Percentiles rank a stretch among this genome's conserved stretches.
phyloP scores from a whole-genome alignment of 2,113 vertebrate genomes.

The Corvus cornix region DNA sequence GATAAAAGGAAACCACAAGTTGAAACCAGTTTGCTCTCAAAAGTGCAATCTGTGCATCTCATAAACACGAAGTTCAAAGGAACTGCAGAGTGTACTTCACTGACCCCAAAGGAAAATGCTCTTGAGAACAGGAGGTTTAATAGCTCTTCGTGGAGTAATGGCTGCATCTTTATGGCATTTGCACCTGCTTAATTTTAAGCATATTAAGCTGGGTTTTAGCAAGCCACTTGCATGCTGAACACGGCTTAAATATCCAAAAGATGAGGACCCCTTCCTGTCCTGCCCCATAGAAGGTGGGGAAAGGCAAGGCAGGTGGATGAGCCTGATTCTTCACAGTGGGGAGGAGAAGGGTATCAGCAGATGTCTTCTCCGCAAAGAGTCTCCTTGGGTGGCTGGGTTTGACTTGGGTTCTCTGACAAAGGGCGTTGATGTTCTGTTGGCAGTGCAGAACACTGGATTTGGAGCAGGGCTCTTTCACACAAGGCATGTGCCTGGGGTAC shows the following conservation, averaged over 20 bases:
- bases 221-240: accelerated
- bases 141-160: not conserved
- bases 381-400: not conserved
- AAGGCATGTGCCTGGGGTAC: accelerated
- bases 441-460: not conserved
- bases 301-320: not conserved
- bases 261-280: not conserved
- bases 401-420: not conserved
- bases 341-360: not conserved
- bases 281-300: accelerated
- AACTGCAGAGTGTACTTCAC: not conserved
- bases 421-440: not conserved
- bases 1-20: slow-evolving; percentile 19
- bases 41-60: not conserved
- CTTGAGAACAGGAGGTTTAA: not conserved
- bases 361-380: accelerated
- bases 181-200: not conserved
- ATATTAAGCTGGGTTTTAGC: not conserved
- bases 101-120: not conserved
- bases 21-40: slow-evolving; percentile 23
- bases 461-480: not conserved
- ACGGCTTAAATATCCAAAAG: not conserved
- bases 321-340: not conserved
- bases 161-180: not conserved
- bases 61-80: not conserved